phyloP scores from a whole-genome alignment of 2,113 vertebrate genomes.

The Gnathonemus longibarbis region DNA sequence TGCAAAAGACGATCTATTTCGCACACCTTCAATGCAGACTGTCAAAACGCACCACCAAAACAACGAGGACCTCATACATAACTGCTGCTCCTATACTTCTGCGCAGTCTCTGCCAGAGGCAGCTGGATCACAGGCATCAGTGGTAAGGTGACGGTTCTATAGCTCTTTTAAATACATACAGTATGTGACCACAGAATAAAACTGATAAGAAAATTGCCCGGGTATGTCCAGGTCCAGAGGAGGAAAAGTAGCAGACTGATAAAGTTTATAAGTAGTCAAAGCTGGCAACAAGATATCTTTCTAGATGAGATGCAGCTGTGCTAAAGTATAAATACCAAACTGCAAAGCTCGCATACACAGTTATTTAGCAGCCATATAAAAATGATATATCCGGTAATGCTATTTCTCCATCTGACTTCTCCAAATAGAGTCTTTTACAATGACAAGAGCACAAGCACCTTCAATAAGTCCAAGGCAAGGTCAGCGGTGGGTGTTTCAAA shows the following conservation, averaged over 20 bases:
- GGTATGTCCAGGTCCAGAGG: neutral
- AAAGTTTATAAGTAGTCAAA: neutral
- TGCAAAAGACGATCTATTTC: slow-evolving; percentile 5
- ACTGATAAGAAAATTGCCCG: neutral
- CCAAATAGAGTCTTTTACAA: neutral
- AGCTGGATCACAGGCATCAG: neutral
- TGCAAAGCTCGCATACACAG: neutral
- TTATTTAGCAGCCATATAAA: neutral
- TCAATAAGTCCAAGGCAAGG: neutral
- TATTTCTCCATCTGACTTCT: neutral
- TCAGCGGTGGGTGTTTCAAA: neutral
- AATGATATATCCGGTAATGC: neutral
- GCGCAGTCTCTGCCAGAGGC: neutral
- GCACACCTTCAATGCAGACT: slow-evolving; percentile 12
- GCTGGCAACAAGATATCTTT: neutral
- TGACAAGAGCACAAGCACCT: neutral
- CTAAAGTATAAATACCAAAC: neutral
- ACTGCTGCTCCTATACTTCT: neutral
- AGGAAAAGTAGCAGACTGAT: neutral
- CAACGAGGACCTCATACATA: neutral
- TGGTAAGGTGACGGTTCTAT: neutral
- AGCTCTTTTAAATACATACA: neutral
- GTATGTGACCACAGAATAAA: neutral
- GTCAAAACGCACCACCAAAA: neutral
- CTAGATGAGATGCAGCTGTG: neutral